Base-by-base conservation (phyloP, 2,113 vertebrate species). In the Oreochromis tanganicae region DNA sequence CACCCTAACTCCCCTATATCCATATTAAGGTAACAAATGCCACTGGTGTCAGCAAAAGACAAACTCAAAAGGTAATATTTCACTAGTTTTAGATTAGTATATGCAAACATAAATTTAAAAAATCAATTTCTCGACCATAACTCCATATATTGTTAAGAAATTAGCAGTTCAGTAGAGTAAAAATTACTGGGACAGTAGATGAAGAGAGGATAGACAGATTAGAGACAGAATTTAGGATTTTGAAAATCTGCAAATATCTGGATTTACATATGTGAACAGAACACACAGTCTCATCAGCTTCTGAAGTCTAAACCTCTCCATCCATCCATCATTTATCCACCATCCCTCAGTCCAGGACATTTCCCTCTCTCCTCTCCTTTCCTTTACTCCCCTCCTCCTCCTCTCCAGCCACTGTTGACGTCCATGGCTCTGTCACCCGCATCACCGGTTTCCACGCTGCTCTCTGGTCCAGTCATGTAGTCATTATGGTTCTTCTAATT, bases 371-470 rank as follows among this genome's bases (percentile, higher is more conserved):
- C 43, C 75, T 50, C 56, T 54, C 73, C 27, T 50, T 32, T 78
- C 71, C 43, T 52, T 32, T 13, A 32, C 73, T 78, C 73, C 73
- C 73, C 75, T 24, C 32, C 81, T 21, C 88, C 16, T 68, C 86
- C 61, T 83, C 86, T 85, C 48, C 89, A 85, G 68, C 90, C 89
- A 43, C 85, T 78, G 82, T 90, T 93, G 91, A 91, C 91, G 92
- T 94, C 87, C 85, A 5, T 36, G 89, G 80, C 87, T 89, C 84
- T 87, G 85, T 81, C 88, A 86, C 90, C 83, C 78, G 55, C 87
- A 80, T 83, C 90, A 82, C 81, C 84, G 87, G 80, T 88, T n/a
- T 91, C 66, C 92, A 84, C 87, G 88, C 91, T 63, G 71, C 66
- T 84, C 83, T 87, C 89, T 2, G 86, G 85, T 93, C 89, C 89